phyloP scores from a whole-genome alignment of 2,113 vertebrate species.

The human (Homo sapiens) region GRCh38 chr4:86157501-86158000 shows the following conservation, averaged over 20 bases:
- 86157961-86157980: neutral
- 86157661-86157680: neutral
- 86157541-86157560: neutral
- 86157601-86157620: neutral
- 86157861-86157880: neutral
- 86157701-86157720: neutral
- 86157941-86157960: neutral
- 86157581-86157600: neutral
- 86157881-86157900: neutral
- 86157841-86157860: neutral
- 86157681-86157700: neutral
- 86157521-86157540: neutral
- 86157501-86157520: neutral
- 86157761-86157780: neutral
- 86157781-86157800: conserved; percentile 6
- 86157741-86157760: neutral
- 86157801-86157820: neutral
- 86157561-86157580: neutral
- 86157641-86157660: neutral
- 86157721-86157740: neutral
- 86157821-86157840: conserved; percentile 31
- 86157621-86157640: neutral
- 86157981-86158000: neutral
- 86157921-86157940: neutral
- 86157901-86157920: conserved; percentile 35